phyloP scores from a whole-genome alignment of 2,888 invertebrate species.

The Xestia c-nigrum region DNA sequence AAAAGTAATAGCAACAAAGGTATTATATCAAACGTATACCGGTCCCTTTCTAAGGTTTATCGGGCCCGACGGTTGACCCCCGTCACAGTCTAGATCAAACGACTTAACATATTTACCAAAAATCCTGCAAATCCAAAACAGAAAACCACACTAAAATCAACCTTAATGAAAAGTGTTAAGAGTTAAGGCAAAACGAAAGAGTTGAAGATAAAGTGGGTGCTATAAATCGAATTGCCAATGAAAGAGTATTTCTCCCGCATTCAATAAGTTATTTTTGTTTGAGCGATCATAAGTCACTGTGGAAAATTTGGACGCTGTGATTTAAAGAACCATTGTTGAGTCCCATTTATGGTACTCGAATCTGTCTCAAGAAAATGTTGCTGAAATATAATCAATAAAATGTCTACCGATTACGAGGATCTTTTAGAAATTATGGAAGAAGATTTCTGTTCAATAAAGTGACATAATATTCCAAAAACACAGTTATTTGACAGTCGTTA shows the following conservation, averaged over 20 bases:
- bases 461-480: background rate
- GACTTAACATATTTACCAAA: conserved; percentile 69
- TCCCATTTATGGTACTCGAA: conserved; percentile 14
- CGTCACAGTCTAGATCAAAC: conserved; percentile 70
- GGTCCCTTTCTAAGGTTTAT: conserved; percentile 66
- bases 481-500: too few species aligned
- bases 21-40: conserved; percentile 62
- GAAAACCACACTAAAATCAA: conserved; percentile 26
- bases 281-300: conserved; percentile 58
- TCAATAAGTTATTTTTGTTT: conserved; percentile 70
- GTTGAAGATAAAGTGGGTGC: conserved; percentile 28
- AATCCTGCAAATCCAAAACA: conserved; percentile 17
- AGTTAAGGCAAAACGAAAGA: background rate
- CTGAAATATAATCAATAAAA: background rate
- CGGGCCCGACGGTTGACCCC: conserved; percentile 64
- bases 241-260: conserved; percentile 65
- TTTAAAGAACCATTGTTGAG: conserved; percentile 50
- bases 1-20: conserved; percentile 61
- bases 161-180: conserved; percentile 20
- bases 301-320: conserved; percentile 49
- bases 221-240: conserved; percentile 68
- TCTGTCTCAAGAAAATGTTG: conserved; percentile 8
- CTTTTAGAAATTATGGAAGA: background rate
- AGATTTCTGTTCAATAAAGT: background rate
- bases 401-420: background rate